Percentiles rank a stretch among this genome's conserved stretches.
These are phyloP conservation scores for Acleris sparsana DNA, from an alignment of 2,888 invertebrate genomes.

Conservation along the genomic window DNA sequence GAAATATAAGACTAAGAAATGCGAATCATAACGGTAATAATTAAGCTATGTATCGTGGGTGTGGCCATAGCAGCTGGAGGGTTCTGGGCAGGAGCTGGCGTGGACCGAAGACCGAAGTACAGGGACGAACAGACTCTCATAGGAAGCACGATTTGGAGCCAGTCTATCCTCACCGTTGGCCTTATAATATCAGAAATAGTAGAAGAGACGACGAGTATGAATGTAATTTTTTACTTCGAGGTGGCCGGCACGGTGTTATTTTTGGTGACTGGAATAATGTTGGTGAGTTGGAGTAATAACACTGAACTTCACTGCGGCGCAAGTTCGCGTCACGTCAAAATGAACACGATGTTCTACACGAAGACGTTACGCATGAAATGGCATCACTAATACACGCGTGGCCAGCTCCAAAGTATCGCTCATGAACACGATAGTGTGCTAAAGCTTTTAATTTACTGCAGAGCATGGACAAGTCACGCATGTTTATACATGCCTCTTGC, in stretches of 20 bases:
- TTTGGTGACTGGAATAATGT: constrained; percentile 47
- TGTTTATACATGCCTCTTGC: too few relatives aligned
- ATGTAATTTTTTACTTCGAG: constrained; percentile 39
- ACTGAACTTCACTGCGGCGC: neutral
- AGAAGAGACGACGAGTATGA: constrained; percentile 49
- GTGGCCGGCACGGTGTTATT: constrained; percentile 49
- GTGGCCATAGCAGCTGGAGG: constrained; percentile 54
- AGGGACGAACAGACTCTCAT: constrained; percentile 66
- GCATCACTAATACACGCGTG: too few relatives aligned
- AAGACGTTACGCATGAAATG: too few relatives aligned
- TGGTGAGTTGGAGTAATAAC: constrained; percentile 45
- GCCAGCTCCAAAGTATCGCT: too few relatives aligned
- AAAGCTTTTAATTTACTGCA: too few relatives aligned
- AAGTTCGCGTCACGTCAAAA: too few relatives aligned
- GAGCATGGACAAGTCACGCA: too few relatives aligned
- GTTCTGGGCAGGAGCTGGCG: constrained; percentile 60
- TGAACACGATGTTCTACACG: too few relatives aligned
- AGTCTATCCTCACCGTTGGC: constrained; percentile 62
- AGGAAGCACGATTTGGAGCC: constrained; percentile 71
- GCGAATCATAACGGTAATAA: constrained; percentile 40
- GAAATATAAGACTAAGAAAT: constrained; percentile 31
- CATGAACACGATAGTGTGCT: too few relatives aligned
- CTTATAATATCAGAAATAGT: constrained; percentile 57
- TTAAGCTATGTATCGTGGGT: constrained; percentile 55
- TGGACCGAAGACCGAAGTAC: constrained; percentile 54